These are phyloP conservation scores for Euthynnus affinis DNA, from an alignment of 2,797 vertebrate genomes.

Conservation along the genomic window DNA sequence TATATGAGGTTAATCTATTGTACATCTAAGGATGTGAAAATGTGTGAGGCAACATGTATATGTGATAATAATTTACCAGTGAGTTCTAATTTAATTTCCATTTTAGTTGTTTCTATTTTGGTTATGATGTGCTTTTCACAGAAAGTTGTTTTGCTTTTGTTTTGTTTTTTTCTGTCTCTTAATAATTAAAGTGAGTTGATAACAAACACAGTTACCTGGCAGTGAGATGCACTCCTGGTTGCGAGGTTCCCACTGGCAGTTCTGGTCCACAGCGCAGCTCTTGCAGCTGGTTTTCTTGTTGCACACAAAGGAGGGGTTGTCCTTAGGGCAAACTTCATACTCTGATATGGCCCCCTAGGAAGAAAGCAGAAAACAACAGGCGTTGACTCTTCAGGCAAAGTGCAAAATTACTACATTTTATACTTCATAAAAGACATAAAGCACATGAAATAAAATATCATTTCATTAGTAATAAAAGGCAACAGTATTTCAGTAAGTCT, in stretches of 20 bases:
- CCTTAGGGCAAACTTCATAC: slow-evolving; percentile 92
- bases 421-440: neutral
- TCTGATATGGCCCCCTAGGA: slow-evolving; percentile 86
- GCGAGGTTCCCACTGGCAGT: slow-evolving; percentile 97
- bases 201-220: slow-evolving; percentile 85
- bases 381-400: neutral
- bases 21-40: too few species aligned
- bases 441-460: neutral
- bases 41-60: too few species aligned
- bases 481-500: neutral
- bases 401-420: slow-evolving; percentile 10
- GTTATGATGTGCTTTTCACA: too few species aligned
- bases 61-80: too few species aligned
- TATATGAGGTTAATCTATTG: too few species aligned
- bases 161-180: too few species aligned
- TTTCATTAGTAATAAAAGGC: neutral
- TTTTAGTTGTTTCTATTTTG: too few species aligned
- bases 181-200: too few species aligned
- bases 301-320: slow-evolving; percentile 94
- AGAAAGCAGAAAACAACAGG: slow-evolving; percentile 1
- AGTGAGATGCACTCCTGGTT: slow-evolving; percentile 97
- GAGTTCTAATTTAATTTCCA: too few species aligned
- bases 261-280: slow-evolving; percentile 96
- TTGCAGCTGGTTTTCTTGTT: slow-evolving; percentile 98
- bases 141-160: too few species aligned